A percentile compares a stretch with the other conserved stretches of the same genome.
Conservation (phyloP, 2,113 vertebrate genomes). For the Dromiciops gliroides region DNA sequence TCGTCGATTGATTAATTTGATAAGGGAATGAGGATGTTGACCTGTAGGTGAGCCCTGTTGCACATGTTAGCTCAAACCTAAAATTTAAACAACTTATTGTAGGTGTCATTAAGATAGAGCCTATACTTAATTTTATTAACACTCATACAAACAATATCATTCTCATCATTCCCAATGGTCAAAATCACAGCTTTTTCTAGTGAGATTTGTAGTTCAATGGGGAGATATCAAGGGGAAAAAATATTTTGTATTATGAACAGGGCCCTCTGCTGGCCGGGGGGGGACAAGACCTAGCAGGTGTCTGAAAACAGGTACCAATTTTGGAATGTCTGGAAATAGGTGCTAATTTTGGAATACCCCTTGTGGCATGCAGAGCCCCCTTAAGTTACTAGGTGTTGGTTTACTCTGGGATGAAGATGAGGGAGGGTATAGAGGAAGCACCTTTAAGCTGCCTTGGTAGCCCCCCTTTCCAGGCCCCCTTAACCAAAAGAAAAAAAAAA, state of each 20-base stretch:
- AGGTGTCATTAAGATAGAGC: background rate
- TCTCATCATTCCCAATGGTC: background rate
- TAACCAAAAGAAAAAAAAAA: background rate
- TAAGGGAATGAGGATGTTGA: too few species aligned
- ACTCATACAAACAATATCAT: background rate
- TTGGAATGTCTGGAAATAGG: background rate
- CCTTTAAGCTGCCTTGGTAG: background rate
- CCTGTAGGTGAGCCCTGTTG: too few species aligned
- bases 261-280: too few species aligned
- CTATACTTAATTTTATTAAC: background rate
- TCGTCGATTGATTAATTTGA: too few species aligned
- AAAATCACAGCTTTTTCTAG: too few species aligned
- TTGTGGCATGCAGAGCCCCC: background rate
- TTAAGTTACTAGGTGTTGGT: background rate
- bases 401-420: background rate
- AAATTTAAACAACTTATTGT: too few species aligned
- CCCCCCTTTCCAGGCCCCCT: background rate
- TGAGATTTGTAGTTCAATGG: too few species aligned
- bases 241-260: background rate
- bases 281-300: background rate
- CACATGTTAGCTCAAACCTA: too few species aligned
- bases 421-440: background rate
- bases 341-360: background rate
- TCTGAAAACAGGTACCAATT: background rate
- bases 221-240: too few species aligned